Evolutionary conservation across 2,113 vertebrate species (phyloP), one percentile per base, ranked within the genome.

Genomic region (Gavia stellata): DNA sequence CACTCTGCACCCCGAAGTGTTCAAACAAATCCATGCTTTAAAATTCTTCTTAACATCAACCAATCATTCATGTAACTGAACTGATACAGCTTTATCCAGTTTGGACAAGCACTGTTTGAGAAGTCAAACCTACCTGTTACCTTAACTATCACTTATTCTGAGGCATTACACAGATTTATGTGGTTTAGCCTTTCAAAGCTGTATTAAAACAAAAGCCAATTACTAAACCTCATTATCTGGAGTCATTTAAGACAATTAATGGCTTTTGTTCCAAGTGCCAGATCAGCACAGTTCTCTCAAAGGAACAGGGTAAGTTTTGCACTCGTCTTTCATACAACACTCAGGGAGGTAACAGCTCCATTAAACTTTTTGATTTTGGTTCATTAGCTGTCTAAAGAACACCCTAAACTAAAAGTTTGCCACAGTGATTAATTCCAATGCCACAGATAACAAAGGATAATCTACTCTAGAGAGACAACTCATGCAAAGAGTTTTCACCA

Each of bases 201-300:
- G 96, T 94, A 97, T 94, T 97, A 96, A 88, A 97, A 95, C 90
- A 96, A 96, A 98, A 98, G 90, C 92, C 95, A 96, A 97, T 97
- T 96, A 97, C 95, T 95, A 89, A 96, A 79, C 53, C 62, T 97
- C 88, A 94, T 98, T 97, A 97, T 94, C 91, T 96, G 19, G 58
- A 95, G 88, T 91, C 33, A 84, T 65, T 95, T 95, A 96, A 85
- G 75, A 75, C 90, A 96, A 81, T 93, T 97, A 97, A 93, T 79
- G 77, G 92, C 88, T 97, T 97, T 85, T 94, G 86, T 91, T 95
- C 63, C 62, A 81, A 92, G 68, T 33, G 85, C 36, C 45, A 81
- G 66, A 82, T 87, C 74, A 94, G 84, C 78, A 90, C 28, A 36
- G 66, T 56, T 82, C 73, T 80, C 44, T 89, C 73, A 94, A 40